Percentiles rank a stretch among this genome's conserved stretches.
phyloP scores from a whole-genome alignment of 2,113 vertebrate genomes.

The Leucopsar rothschildi region DNA sequence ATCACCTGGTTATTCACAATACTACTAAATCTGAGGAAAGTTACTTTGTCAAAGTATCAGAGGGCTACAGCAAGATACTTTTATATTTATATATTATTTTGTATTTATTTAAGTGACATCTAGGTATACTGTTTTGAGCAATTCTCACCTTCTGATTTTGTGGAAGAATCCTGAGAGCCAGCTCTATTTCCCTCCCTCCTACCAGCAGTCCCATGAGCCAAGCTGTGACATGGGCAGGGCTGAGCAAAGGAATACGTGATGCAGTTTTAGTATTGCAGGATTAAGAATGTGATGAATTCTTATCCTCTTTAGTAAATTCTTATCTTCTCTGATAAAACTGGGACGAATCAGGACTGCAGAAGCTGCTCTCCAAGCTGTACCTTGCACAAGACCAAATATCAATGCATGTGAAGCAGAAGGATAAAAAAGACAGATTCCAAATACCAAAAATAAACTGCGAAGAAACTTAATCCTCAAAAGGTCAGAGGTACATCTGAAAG shows the following conservation, averaged over 20 bases:
- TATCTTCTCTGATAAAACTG: not conserved
- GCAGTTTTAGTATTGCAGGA: not conserved
- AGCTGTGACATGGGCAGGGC: not conserved
- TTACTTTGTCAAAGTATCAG: not conserved
- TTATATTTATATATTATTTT: not conserved
- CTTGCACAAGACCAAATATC: not conserved
- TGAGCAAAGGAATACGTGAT: not conserved
- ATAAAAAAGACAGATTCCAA: not conserved
- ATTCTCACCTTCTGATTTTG: not conserved
- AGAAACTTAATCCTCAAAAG: slow-evolving; percentile 58
- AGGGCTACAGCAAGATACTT: not conserved
- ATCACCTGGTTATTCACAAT: not conserved
- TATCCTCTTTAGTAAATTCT: not conserved
- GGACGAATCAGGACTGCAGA: not conserved
- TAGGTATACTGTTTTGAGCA: not conserved
- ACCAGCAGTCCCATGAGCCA: not conserved
- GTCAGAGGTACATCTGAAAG: slow-evolving; percentile 55
- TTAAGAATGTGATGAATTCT: not conserved
- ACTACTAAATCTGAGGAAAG: not conserved
- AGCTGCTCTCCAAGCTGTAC: not conserved
- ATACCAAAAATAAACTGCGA: slow-evolving; percentile 45
- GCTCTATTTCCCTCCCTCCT: not conserved
- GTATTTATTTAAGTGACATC: not conserved
- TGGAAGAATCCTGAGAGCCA: not conserved
- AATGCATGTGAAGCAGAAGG: not conserved